These are phyloP conservation scores for Mylabris sibirica DNA, from an alignment of 2,888 invertebrate genomes.

Conservation along the genomic window DNA sequence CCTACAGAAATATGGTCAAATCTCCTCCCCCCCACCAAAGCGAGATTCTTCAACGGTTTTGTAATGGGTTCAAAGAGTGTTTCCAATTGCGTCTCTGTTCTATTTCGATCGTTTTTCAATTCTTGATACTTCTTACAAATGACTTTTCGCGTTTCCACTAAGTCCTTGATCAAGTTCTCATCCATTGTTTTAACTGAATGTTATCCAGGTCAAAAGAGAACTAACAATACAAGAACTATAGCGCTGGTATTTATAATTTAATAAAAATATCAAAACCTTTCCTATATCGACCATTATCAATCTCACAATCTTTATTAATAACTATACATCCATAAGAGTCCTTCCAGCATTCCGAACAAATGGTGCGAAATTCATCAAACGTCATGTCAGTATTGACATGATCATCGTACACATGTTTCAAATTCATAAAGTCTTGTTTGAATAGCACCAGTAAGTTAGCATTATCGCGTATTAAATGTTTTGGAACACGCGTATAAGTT, in stretches of 20 bases:
- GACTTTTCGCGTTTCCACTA: constrained; percentile 20
- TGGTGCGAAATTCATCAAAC: constrained; percentile 44
- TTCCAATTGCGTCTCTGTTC: constrained; percentile 19
- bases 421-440: constrained; percentile 53
- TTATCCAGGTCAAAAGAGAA: background rate
- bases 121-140: constrained; percentile 30
- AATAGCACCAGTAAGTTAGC: constrained; percentile 53
- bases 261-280: constrained; percentile 45
- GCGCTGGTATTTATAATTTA: constrained; percentile 17
- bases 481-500: constrained; percentile 53
- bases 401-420: constrained; percentile 47
- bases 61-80: constrained; percentile 24
- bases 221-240: background rate
- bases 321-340: constrained; percentile 46
- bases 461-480: constrained; percentile 55
- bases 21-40: no score
- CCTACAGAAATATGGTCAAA: no score
- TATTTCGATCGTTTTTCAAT: constrained; percentile 20
- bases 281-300: constrained; percentile 48
- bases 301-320: constrained; percentile 46
- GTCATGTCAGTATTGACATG: constrained; percentile 42
- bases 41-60: constrained; percentile 14
- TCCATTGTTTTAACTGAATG: constrained; percentile 16
- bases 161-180: constrained; percentile 19
- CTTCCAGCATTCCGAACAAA: constrained; percentile 51